A percentile compares a stretch with the other conserved stretches of the same genome.
Conservation (phyloP, 2,113 vertebrate species). For the Psittacus erithacus region DNA sequence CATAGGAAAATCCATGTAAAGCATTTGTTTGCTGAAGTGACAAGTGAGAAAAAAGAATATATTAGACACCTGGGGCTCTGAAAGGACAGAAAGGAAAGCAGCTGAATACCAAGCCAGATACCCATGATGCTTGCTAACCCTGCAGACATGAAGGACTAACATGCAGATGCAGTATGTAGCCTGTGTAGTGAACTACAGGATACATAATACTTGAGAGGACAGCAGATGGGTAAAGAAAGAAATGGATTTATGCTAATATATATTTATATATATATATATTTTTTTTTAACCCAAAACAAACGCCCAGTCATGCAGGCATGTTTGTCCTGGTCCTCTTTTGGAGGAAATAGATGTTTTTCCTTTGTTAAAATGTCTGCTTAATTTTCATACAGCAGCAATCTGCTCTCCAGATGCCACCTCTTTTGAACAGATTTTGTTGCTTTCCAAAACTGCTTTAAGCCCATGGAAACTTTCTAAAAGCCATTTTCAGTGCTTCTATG, state of each 20-base stretch:
- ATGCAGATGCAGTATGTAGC: rapidly evolving
- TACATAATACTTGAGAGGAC: neutral
- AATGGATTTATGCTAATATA: neutral
- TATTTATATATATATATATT: too few relatives aligned
- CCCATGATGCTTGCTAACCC: rapidly evolving
- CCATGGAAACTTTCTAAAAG: neutral
- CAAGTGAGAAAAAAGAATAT: neutral
- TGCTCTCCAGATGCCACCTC: neutral
- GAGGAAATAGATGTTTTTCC: neutral
- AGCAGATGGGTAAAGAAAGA: neutral
- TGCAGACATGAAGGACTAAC: neutral
- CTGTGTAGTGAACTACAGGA: rapidly evolving
- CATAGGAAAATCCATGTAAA: rapidly evolving
- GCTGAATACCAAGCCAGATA: neutral
- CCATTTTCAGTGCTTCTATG: neutral
- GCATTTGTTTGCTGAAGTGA: neutral
- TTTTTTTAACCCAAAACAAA: neutral
- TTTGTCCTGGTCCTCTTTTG: neutral
- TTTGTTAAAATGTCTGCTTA: neutral
- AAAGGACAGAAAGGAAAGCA: neutral
- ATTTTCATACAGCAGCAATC: neutral
- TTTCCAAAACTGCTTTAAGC: neutral
- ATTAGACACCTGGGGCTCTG: rapidly evolving
- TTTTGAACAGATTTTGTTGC: neutral
- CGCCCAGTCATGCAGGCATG: rapidly evolving